Evolutionary conservation across 23 tunicate genomes (phyloP).

Genomic region (Diplosoma virens): DNA sequence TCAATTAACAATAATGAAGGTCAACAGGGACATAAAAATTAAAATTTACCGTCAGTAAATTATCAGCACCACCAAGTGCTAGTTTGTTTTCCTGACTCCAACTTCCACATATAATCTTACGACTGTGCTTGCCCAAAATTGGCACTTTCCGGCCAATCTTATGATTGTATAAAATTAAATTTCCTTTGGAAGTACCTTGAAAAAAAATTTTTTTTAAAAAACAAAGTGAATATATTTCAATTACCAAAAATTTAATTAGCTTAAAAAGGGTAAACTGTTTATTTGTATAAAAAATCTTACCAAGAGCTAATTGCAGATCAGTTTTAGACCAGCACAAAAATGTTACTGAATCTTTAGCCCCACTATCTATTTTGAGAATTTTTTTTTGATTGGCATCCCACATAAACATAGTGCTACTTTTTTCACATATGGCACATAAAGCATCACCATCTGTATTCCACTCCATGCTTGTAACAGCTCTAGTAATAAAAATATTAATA

Average conservation of each 20-base stretch:
- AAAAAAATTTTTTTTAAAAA: not conserved
- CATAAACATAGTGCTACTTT: constrained; percentile 67
- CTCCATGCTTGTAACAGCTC: constrained; percentile 73
- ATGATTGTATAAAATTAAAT: constrained; percentile 83
- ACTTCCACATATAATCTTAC: constrained; percentile 65
- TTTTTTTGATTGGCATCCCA: constrained; percentile 90
- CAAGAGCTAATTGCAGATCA: constrained; percentile 65
- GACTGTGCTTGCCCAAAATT: constrained; percentile 85
- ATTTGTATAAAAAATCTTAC: no score
- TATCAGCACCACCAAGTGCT: constrained; percentile 86
- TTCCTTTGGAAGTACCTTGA: constrained; percentile 87
- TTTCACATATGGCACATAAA: constrained; percentile 73
- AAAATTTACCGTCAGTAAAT: constrained; percentile 76
- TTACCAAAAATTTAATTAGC: no score
- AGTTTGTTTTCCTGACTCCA: constrained; percentile 81
- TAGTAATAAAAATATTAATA: no score
- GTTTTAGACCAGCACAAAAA: constrained; percentile 67
- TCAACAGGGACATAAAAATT: no score
- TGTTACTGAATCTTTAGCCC: constrained; percentile 71
- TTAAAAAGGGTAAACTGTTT: no score
- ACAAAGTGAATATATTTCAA: no score
- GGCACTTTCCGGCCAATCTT: constrained; percentile 94
- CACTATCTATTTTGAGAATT: constrained; percentile 75
- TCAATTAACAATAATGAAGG: no score
- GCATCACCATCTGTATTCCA: constrained; percentile 90